Conservation (phyloP, 2,797 vertebrate species). For the Kryptolebias ocellatus region DNA sequence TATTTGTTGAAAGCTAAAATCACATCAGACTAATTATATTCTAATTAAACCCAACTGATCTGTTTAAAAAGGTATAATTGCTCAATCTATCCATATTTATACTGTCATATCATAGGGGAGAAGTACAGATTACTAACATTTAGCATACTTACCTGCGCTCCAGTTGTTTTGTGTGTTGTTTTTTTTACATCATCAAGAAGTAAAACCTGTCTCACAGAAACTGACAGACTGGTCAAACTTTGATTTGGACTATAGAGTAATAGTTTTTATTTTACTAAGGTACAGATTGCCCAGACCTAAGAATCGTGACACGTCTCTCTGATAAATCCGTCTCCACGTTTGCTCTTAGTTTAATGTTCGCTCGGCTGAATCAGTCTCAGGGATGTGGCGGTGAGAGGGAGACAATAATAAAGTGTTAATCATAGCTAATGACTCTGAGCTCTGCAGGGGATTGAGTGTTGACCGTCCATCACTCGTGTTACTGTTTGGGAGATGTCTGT, state of each 20-base stretch:
- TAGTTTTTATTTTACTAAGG: slow-evolving; percentile 41
- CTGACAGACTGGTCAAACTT: slow-evolving; percentile 3
- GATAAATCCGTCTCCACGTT: slow-evolving; percentile 41
- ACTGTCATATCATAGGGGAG: too few species aligned
- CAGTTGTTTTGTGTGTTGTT: too few species aligned
- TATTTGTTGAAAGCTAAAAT: too few species aligned
- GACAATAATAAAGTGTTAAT: slow-evolving; percentile 74
- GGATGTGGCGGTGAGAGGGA: slow-evolving; percentile 59
- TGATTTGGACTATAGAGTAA: slow-evolving; percentile 1
- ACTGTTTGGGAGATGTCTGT: slow-evolving; percentile 59
- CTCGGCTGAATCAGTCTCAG: slow-evolving; percentile 48
- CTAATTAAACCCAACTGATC: too few species aligned
- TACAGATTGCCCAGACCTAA: slow-evolving; percentile 12
- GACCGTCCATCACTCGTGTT: slow-evolving; percentile 60
- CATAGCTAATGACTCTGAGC: slow-evolving; percentile 65
- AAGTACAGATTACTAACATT: too few species aligned
- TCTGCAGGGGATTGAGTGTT: slow-evolving; percentile 43
- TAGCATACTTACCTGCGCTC: too few species aligned
- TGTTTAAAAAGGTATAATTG: too few species aligned
- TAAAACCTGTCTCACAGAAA: slow-evolving; percentile 6
- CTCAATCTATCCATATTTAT: too few species aligned
- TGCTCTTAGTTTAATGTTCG: slow-evolving; percentile 52
- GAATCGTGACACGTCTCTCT: slow-evolving; percentile 9
- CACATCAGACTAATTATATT: too few species aligned
- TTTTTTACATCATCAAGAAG: too few species aligned